A percentile compares a stretch with the other conserved stretches of the same genome.
Conservation (phyloP, 2,888 invertebrate species). For the Synanthedon formicaeformis region DNA sequence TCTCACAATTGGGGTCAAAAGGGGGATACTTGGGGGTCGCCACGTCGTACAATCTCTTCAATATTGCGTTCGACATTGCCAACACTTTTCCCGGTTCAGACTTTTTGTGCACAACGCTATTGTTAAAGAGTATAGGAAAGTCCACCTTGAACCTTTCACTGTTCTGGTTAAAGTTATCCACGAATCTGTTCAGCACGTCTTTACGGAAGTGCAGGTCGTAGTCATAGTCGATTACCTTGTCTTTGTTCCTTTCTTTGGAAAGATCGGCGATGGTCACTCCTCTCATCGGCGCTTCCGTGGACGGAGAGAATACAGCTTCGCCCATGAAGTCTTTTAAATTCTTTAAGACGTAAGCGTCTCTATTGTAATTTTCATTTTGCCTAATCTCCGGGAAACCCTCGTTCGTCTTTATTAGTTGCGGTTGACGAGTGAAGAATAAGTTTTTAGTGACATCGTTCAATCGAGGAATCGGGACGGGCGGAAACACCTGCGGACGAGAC, state of each 20-base stretch:
- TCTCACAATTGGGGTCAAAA: slow-evolving; percentile 38
- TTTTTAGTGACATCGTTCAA: slow-evolving; percentile 7
- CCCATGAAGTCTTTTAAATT: slow-evolving; percentile 44
- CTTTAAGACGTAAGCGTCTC: slow-evolving; percentile 42
- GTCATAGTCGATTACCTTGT: slow-evolving; percentile 22
- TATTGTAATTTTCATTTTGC: slow-evolving; percentile 27
- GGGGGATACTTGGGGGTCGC: slow-evolving; percentile 11
- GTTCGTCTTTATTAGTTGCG: slow-evolving; percentile 11
- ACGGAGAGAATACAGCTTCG: slow-evolving; percentile 21
- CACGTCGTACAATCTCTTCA: slow-evolving; percentile 30
- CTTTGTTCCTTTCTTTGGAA: not conserved
- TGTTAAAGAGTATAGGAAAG: slow-evolving; percentile 52
- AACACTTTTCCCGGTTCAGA: slow-evolving; percentile 20
- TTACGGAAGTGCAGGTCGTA: slow-evolving; percentile 40
- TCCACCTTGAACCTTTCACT: slow-evolving; percentile 44
- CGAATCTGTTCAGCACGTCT: slow-evolving; percentile 41
- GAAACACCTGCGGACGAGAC: not conserved
- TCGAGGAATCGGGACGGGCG: not conserved
- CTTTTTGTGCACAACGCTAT: slow-evolving; percentile 36
- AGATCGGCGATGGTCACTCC: slow-evolving; percentile 21
- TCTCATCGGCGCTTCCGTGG: slow-evolving; percentile 20
- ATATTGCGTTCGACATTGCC: slow-evolving; percentile 35
- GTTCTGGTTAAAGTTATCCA: slow-evolving; percentile 51
- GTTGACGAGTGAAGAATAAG: slow-evolving; percentile 21
- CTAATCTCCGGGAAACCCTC: slow-evolving; percentile 12